Percentiles rank a stretch among this genome's conserved stretches.
phyloP scores from a whole-genome alignment of 2,888 invertebrate species.

The Brachyopa scutellaris region DNA sequence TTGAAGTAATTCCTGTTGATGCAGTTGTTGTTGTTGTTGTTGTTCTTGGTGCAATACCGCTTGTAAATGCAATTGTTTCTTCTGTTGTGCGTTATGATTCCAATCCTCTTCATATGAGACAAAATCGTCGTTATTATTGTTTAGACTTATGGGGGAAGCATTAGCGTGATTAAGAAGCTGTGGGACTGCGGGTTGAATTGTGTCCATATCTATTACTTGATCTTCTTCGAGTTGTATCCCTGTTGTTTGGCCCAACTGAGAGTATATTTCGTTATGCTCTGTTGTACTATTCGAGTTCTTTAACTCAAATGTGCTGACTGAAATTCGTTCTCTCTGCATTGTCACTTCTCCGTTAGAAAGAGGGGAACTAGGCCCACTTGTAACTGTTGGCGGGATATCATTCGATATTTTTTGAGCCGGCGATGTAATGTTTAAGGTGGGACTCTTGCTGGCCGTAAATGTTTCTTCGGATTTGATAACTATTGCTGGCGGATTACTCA shows the following conservation, averaged over 20 bases:
- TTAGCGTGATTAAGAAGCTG: too few species aligned
- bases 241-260: constrained; percentile 33
- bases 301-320: background rate
- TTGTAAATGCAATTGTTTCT: background rate
- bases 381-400: too few species aligned
- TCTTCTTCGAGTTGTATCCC: constrained; percentile 57
- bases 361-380: too few species aligned
- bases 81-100: too few species aligned
- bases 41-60: background rate
- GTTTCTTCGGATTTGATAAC: background rate
- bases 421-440: background rate
- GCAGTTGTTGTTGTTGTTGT: background rate
- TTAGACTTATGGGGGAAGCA: too few species aligned
- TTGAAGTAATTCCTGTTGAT: background rate
- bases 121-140: background rate
- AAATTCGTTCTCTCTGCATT: background rate
- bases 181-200: background rate
- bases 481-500: background rate
- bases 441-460: background rate
- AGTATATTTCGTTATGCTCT: constrained; percentile 39
- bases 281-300: constrained; percentile 21
- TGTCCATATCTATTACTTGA: background rate
- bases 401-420: background rate
- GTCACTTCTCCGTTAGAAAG: too few species aligned
- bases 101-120: background rate